These are phyloP conservation scores for Bembecia ichneumoniformis DNA, from an alignment of 2,888 invertebrate genomes.

Conservation along the genomic window DNA sequence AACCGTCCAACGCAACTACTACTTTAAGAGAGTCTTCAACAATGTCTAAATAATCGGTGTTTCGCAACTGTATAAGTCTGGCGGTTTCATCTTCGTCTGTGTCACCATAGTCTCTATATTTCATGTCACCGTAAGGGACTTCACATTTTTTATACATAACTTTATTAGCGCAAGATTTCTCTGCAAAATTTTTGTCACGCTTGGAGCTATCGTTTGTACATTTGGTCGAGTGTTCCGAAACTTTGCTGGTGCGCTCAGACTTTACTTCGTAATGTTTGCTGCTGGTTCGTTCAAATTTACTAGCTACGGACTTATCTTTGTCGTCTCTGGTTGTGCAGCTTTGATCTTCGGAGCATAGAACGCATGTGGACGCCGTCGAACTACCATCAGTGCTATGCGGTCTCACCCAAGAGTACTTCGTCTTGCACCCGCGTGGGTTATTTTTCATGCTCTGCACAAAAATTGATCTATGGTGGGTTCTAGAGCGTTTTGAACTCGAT, in stretches of 20 bases:
- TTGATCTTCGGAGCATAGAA: constrained; percentile 41
- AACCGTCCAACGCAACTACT: constrained; percentile 47
- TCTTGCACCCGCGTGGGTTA: constrained; percentile 32
- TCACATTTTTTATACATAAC: constrained; percentile 23
- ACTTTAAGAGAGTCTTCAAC: constrained; percentile 49
- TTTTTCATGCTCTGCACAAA: constrained; percentile 51
- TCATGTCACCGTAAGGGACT: constrained; percentile 35
- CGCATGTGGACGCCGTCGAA: constrained; percentile 54
- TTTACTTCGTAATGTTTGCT: neutral
- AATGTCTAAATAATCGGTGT: constrained; percentile 46
- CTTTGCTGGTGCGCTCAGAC: constrained; percentile 11
- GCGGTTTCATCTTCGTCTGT: constrained; percentile 47
- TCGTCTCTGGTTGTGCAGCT: constrained; percentile 3
- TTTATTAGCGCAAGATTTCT: constrained; percentile 23
- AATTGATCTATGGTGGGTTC: constrained; percentile 22
- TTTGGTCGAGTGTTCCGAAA: constrained; percentile 13
- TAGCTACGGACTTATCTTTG: constrained; percentile 30
- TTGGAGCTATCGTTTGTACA: constrained; percentile 16
- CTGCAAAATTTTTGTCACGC: constrained; percentile 19
- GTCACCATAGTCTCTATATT: constrained; percentile 43
- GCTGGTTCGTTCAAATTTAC: constrained; percentile 16
- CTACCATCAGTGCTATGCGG: constrained; percentile 28
- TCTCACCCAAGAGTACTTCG: constrained; percentile 30
- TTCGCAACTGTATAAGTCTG: constrained; percentile 43
- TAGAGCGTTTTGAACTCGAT: neutral